These are phyloP conservation scores for Dermatemys mawii DNA, from an alignment of 2,113 vertebrate species.

Conservation along the genomic window DNA sequence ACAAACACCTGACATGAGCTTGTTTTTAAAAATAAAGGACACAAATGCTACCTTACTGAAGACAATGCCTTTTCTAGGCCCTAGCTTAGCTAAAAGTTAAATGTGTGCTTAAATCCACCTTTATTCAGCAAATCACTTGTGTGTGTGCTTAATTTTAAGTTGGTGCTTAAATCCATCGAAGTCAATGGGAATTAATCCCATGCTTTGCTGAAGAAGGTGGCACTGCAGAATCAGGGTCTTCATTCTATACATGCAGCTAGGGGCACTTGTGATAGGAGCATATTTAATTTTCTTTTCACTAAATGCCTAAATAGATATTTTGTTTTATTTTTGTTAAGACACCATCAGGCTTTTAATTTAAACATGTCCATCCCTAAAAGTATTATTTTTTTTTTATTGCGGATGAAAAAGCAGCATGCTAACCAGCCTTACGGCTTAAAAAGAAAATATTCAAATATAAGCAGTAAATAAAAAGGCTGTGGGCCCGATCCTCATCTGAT, in stretches of 20 bases:
- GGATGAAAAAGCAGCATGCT: not conserved
- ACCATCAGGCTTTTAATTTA: not conserved
- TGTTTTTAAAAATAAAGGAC: not conserved
- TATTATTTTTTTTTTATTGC: not conserved
- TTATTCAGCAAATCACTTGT: accelerated
- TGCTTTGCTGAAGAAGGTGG: accelerated
- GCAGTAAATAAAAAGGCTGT: not conserved
- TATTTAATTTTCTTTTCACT: not conserved
- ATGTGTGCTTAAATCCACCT: accelerated
- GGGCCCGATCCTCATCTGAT: not conserved
- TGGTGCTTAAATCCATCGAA: not conserved
- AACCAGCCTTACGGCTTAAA: not conserved
- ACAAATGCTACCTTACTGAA: not conserved
- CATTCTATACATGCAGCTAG: accelerated
- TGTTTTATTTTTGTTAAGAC: not conserved
- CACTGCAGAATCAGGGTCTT: not conserved
- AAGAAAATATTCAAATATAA: conserved; percentile 14
- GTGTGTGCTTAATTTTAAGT: not conserved
- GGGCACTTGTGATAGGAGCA: not conserved
- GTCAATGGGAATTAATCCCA: not conserved
- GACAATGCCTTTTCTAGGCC: not conserved
- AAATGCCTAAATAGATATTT: not conserved
- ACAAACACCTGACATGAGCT: not conserved
- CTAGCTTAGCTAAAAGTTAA: not conserved
- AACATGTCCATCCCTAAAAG: not conserved